phyloP scores from a whole-genome alignment of 2,888 invertebrate genomes.

The Rhagonycha lutea region DNA sequence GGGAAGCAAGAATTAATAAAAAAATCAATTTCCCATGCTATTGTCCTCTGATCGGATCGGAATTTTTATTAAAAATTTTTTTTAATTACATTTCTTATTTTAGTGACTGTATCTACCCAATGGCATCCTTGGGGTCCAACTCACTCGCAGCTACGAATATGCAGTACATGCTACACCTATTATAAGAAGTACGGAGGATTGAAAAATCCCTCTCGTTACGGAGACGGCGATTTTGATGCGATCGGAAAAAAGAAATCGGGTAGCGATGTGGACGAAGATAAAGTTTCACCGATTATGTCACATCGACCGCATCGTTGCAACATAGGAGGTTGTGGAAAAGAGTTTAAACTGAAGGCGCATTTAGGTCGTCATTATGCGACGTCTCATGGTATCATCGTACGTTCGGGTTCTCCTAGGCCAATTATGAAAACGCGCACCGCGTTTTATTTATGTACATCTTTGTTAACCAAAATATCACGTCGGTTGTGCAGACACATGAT shows the following conservation, averaged over 20 bases:
- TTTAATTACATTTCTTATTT: too few species aligned
- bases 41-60: too few species aligned
- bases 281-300: conserved; percentile 59
- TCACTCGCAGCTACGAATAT: conserved; percentile 90
- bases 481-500: conserved; percentile 82
- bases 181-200: conserved; percentile 99
- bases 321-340: conserved; percentile 90
- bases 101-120: conserved; percentile 76
- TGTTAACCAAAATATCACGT: conserved; percentile 87
- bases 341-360: conserved; percentile 94
- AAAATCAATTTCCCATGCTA: too few species aligned
- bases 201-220: conserved; percentile 70
- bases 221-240: conserved; percentile 56
- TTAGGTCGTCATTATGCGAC: conserved; percentile 92
- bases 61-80: too few species aligned
- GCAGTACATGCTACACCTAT: conserved; percentile 93
- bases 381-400: conserved; percentile 80
- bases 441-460: conserved; percentile 91
- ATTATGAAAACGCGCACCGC: conserved; percentile 97
- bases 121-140: conserved; percentile 98
- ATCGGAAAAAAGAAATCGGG: conserved; percentile 55
- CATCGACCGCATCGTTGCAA: conserved; percentile 88
- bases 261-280: conserved; percentile 58
- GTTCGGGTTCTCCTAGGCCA: conserved; percentile 81
- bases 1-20: too few species aligned